phyloP scores from a whole-genome alignment of 2,797 vertebrate species.

The Chloroceryle inda region DNA sequence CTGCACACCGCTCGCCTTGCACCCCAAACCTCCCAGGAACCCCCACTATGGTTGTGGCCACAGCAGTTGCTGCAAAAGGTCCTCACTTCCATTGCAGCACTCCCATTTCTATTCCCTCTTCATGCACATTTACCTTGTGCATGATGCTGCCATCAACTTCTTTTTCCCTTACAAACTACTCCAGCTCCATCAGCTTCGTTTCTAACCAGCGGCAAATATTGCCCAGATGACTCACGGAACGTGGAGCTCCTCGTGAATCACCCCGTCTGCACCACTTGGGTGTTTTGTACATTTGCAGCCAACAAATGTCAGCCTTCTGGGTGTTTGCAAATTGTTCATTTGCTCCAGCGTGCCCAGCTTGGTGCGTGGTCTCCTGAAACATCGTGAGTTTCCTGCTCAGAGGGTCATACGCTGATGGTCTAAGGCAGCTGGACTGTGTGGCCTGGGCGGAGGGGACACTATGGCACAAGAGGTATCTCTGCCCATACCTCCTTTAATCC shows the following conservation, averaged over 20 bases:
- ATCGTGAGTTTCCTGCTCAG: fast-evolving
- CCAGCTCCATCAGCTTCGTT: background rate
- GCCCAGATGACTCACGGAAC: background rate
- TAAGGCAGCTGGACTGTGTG: fast-evolving
- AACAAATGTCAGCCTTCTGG: background rate
- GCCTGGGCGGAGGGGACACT: fast-evolving
- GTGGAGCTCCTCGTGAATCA: background rate
- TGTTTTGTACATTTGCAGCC: background rate
- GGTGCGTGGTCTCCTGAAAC: background rate
- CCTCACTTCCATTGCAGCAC: background rate
- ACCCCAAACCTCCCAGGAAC: background rate
- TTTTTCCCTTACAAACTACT: background rate
- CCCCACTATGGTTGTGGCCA: background rate
- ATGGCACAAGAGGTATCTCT: fast-evolving
- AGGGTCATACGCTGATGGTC: fast-evolving
- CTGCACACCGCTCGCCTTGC: background rate
- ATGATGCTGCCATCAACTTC: background rate
- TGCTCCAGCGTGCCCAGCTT: background rate
- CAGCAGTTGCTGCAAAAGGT: background rate
- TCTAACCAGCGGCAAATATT: background rate
- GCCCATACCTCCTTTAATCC: background rate
- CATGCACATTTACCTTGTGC: background rate
- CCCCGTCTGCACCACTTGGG: fast-evolving
- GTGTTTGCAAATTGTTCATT: background rate
- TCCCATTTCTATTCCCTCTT: background rate